Percentiles rank a stretch among this genome's conserved stretches.
phyloP scores from a whole-genome alignment of 2,797 vertebrate species.

The Miichthys miiuy region DNA sequence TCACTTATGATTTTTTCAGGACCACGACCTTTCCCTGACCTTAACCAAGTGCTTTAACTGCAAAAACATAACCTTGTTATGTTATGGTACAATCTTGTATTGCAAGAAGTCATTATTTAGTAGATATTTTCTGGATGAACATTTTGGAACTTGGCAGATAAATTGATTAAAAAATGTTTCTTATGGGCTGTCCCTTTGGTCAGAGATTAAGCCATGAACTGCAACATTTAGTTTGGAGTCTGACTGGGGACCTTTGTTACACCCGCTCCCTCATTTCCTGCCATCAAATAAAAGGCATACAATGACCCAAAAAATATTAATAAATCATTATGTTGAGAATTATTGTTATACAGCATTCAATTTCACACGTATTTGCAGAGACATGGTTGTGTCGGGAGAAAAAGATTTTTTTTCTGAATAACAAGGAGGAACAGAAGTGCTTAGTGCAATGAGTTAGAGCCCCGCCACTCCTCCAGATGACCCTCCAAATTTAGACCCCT shows the following conservation, averaged over 20 bases:
- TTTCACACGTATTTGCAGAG: background rate
- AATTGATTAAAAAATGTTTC: background rate
- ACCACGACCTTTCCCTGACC: background rate
- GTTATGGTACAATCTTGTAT: background rate
- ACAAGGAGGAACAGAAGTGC: conserved; percentile 10
- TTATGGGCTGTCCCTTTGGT: background rate
- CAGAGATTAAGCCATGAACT: background rate
- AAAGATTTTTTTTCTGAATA: background rate
- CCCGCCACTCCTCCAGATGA: conserved; percentile 30
- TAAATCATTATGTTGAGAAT: background rate
- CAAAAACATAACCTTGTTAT: background rate
- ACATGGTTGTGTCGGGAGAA: background rate
- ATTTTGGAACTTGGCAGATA: background rate
- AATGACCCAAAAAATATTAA: background rate
- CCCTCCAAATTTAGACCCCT: conserved; percentile 26
- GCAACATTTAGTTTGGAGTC: background rate
- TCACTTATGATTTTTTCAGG: conserved; percentile 1
- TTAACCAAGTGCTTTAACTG: background rate
- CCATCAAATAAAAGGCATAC: background rate
- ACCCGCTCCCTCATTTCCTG: background rate
- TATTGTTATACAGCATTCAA: background rate
- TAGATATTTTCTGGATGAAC: background rate
- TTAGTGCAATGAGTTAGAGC: background rate
- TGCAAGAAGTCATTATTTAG: background rate
- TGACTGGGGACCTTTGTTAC: background rate